Evolutionary conservation across 2,113 vertebrate genomes (phyloP).

Genomic region (Meles meles): DNA sequence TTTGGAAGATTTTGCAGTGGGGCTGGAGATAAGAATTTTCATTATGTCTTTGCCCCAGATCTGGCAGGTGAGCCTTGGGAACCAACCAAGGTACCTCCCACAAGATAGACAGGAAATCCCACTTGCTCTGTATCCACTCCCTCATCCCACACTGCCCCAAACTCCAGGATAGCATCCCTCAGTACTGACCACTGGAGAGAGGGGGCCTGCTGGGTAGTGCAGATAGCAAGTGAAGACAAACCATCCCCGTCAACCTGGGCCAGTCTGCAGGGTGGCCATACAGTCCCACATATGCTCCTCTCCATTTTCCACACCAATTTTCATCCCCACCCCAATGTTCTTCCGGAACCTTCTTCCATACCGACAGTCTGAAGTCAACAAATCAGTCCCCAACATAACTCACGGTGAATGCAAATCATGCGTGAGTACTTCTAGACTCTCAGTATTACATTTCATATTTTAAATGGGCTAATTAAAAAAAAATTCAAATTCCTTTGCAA

Average conservation of each 20-base stretch:
- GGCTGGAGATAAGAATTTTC: background rate
- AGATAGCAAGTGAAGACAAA: background rate
- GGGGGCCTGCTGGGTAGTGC: fast-evolving
- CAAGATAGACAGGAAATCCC: background rate
- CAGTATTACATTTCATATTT: background rate
- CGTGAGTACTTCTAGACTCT: background rate
- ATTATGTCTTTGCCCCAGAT: background rate
- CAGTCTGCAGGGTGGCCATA: background rate
- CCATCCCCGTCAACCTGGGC: fast-evolving
- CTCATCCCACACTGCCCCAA: fast-evolving
- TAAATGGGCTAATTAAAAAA: background rate
- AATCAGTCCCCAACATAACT: background rate
- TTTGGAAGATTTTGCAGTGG: background rate
- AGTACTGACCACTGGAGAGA: fast-evolving
- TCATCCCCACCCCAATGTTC: background rate
- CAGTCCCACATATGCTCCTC: background rate
- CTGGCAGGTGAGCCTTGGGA: background rate
- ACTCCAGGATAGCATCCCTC: background rate
- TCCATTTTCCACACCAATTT: background rate
- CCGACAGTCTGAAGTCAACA: background rate
- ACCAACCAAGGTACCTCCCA: background rate
- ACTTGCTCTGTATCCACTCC: no score
- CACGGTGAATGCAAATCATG: background rate
- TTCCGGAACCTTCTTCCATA: background rate
- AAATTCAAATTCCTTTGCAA: background rate